Conservation (phyloP, 2,888 invertebrate species). For the Gymnoscelis rufifasciata region DNA sequence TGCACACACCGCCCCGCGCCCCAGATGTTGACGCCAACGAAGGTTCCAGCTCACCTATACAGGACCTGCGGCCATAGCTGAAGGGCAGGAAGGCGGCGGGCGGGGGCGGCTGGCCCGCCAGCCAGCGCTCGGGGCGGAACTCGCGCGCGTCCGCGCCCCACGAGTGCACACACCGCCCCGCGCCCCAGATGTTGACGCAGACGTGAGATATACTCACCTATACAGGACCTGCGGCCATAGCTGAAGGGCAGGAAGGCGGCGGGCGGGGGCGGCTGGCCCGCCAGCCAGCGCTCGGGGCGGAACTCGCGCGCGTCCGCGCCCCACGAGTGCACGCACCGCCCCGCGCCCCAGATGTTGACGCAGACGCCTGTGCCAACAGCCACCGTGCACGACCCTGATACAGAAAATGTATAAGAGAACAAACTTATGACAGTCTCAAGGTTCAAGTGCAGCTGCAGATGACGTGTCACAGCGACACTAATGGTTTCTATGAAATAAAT, state of each 20-base stretch:
- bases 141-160: conserved; percentile 52
- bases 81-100: conserved; percentile 32
- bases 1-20: conserved; percentile 45
- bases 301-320: conserved; percentile 46
- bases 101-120: conserved; percentile 28
- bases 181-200: conserved; percentile 45
- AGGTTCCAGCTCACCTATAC: no score
- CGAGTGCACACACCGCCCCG: conserved; percentile 42
- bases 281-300: conserved; percentile 56
- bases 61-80: conserved; percentile 31
- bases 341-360: conserved; percentile 50
- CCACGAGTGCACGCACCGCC: conserved; percentile 47
- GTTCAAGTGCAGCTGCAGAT: no score
- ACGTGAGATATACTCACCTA: conserved; percentile 42
- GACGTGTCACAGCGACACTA: no score
- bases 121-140: conserved; percentile 57
- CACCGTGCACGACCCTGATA: conserved; percentile 49
- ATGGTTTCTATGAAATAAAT: no score
- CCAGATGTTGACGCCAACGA: no score
- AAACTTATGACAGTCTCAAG: no score
- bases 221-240: conserved; percentile 40
- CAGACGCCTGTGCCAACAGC: conserved; percentile 43
- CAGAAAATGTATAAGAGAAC: no score
- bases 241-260: conserved; percentile 31
- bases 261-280: conserved; percentile 26